Conservation (phyloP, 2,888 invertebrate genomes). For the Scaptomyza cyrtandrae region DNA sequence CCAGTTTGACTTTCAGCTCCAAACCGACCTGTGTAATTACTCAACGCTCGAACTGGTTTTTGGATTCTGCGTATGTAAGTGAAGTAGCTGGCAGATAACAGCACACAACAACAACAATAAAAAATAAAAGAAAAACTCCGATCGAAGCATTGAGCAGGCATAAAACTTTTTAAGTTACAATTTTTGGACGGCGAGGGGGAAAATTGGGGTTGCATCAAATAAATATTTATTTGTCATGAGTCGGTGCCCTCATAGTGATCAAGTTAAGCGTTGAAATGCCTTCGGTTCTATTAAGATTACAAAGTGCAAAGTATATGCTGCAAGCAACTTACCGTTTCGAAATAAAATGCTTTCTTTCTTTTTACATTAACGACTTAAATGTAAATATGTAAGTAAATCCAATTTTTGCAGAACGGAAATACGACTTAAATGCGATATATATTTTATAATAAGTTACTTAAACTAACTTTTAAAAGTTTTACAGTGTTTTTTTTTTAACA, state of each 20-base stretch:
- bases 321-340: conserved; percentile 43
- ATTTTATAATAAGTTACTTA: too few species aligned
- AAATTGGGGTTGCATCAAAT: conserved; percentile 35
- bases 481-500: too few species aligned
- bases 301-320: conserved; percentile 13
- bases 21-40: conserved; percentile 68
- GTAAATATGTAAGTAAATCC: too few species aligned
- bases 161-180: conserved; percentile 69
- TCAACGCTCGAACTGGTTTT: conserved; percentile 75
- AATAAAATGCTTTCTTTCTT: conserved; percentile 39
- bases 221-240: conserved; percentile 79
- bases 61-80: conserved; percentile 71
- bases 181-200: conserved; percentile 1
- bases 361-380: too few species aligned
- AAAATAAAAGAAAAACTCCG: conserved; percentile 20
- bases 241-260: conserved; percentile 60
- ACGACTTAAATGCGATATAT: too few species aligned
- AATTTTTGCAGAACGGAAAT: too few species aligned
- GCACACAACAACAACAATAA: conserved; percentile 26
- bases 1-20: conserved; percentile 10
- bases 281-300: conserved; percentile 8
- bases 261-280: conserved; percentile 72
- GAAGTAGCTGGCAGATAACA: conserved; percentile 76
- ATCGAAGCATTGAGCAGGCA: conserved; percentile 65
- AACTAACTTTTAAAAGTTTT: too few species aligned